phyloP scores from a whole-genome alignment of 2,113 vertebrate species.

The Propithecus coquereli region DNA sequence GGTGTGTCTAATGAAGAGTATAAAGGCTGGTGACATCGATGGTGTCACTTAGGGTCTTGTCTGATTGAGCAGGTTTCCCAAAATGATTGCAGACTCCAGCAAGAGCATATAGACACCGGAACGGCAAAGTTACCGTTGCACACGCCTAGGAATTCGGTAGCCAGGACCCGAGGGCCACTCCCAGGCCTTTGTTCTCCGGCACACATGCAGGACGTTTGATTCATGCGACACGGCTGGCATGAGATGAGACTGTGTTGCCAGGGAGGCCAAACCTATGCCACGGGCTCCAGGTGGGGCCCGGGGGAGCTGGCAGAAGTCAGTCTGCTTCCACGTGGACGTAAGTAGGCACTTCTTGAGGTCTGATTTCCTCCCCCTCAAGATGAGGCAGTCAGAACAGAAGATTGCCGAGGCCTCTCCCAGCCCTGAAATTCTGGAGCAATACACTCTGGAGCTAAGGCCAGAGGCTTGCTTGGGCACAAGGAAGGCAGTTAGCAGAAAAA shows the following conservation, averaged over 20 bases:
- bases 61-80: not conserved
- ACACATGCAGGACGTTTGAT: fast-evolving
- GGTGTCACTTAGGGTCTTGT: not conserved
- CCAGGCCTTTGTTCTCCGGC: fast-evolving
- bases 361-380: not conserved
- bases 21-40: not conserved
- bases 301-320: not conserved
- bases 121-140: fast-evolving
- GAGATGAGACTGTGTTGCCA: not conserved
- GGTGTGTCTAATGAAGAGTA: not conserved
- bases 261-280: not conserved
- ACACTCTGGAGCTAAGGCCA: not conserved
- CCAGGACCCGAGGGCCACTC: not conserved
- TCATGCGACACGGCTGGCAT: fast-evolving
- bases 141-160: too few species aligned
- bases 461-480: not conserved
- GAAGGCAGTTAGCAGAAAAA: not conserved
- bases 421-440: not conserved
- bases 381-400: not conserved
- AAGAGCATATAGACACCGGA: not conserved
- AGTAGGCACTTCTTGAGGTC: not conserved
- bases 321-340: not conserved
- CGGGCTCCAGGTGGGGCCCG: not conserved
- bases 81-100: not conserved
- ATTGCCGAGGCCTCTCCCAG: not conserved